Conservation (phyloP, 2,797 vertebrate genomes). For the Falco cherrug region DNA sequence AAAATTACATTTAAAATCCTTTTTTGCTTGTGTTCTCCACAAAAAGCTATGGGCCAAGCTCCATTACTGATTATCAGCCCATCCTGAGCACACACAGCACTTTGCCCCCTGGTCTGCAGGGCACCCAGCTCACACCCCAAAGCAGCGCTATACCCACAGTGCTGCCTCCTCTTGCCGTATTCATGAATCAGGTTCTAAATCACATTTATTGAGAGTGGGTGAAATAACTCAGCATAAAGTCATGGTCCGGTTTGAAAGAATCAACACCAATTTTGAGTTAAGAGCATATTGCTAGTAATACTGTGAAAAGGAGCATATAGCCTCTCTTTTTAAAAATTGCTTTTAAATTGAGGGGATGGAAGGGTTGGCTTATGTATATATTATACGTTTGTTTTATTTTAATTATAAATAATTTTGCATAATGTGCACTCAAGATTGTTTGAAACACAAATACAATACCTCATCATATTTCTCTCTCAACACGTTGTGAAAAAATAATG, state of each 20-base stretch:
- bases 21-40: neutral
- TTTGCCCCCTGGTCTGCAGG: neutral
- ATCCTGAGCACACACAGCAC: neutral
- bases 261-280: neutral
- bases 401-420: slow-evolving; percentile 55
- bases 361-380: neutral
- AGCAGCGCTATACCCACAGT: neutral
- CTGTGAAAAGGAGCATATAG: neutral
- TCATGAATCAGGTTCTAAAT: neutral
- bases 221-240: slow-evolving; percentile 15
- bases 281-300: neutral
- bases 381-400: slow-evolving; percentile 43
- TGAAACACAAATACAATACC: neutral
- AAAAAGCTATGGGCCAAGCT: neutral
- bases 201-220: neutral
- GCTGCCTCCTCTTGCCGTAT: neutral
- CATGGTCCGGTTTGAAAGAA: neutral
- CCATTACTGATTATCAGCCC: neutral
- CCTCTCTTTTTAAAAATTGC: neutral
- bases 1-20: neutral
- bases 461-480: neutral
- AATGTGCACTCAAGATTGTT: slow-evolving; percentile 11
- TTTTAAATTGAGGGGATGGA: slow-evolving; percentile 21
- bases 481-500: slow-evolving; percentile 33
- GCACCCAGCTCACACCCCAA: neutral